Base-by-base conservation (phyloP, 2,113 vertebrate species). In the Zapus hudsonius region DNA sequence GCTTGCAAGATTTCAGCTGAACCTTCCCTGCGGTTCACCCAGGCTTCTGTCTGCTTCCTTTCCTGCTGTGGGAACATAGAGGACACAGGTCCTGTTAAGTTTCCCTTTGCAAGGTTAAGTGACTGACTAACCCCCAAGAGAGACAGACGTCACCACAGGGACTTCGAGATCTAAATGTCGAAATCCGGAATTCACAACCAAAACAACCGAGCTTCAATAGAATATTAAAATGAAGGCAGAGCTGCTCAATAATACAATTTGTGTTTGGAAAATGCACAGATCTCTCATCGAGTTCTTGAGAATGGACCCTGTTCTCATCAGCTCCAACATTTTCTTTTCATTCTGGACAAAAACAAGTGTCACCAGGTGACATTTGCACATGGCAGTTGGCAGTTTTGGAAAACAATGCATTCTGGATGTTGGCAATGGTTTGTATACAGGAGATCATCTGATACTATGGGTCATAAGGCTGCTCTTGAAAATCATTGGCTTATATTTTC, bases 131-230 rank as follows among this genome's bases (percentile, higher is more conserved):
- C 20, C 23, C 96, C 67, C 96, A 70, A 95, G 94, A n/a, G 94
- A 78, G 75, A 78, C 73, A 78, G 59, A 63, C 90, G 87, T 93
- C 97, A 52, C 87, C 85, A 94, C 89, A 96, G 81, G 23, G 63
- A 95, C 93, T 95, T 94, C 89, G 82, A 94, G 96, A 87, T 93
- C 33, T 73, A 94, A 95, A 95, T 96, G 94, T 93, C 95, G 87
- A 93, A 96, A 94, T 92, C 95, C 95, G 90, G 84, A 96, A 92
- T 85, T 96, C 67, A 47, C 47, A 47, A 47, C 47, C 12, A 12
- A 47, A 67, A 92, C 61, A 81, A 61, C 16, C 87, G 31, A 80
- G 61, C 0, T 3, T 91, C 92, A 91, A 33, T 83, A n/a, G n/a
- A 73, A 64, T 80, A 75, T 64, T 95, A 87, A 91, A 94, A 73